Evolutionary conservation across 2,888 invertebrate species (phyloP).

Genomic region (Drosophila gaucha): DNA sequence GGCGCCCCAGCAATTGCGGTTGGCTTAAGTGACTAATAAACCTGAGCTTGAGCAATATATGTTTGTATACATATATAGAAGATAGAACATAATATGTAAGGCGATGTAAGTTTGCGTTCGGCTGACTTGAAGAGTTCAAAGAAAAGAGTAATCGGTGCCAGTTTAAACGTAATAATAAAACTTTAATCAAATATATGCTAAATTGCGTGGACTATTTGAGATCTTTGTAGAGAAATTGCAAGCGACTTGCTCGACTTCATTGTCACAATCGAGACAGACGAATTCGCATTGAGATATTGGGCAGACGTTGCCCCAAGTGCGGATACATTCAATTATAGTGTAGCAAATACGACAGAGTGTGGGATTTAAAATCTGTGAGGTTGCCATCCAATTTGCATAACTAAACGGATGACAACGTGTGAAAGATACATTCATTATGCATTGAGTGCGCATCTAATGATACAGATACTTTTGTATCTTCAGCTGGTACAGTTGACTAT

Average conservation of each 20-base stretch:
- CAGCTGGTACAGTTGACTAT: constrained; percentile 29
- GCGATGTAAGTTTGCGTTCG: constrained; percentile 8
- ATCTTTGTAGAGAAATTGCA: constrained; percentile 32
- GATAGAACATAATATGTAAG: constrained; percentile 10
- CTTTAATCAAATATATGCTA: constrained; percentile 18
- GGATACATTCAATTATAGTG: constrained; percentile 71
- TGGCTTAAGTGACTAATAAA: constrained; percentile 49
- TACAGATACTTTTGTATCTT: constrained; percentile 29
- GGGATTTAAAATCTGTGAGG: constrained; percentile 52
- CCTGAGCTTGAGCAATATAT: constrained; percentile 53
- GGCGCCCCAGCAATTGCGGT: constrained; percentile 51
- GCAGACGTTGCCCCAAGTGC: constrained; percentile 31
- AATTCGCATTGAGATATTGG: constrained; percentile 36
- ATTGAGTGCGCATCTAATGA: constrained; percentile 13
- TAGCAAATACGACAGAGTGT: constrained; percentile 40
- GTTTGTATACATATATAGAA: constrained; percentile 22
- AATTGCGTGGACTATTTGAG: constrained; percentile 31
- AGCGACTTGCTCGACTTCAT: constrained; percentile 24
- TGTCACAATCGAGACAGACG: constrained; percentile 6
- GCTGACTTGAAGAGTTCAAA: constrained; percentile 29
- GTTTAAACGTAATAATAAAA: constrained; percentile 22
- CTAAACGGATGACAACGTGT: constrained; percentile 30
- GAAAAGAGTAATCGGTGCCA: too few species aligned
- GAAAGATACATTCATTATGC: constrained; percentile 20
- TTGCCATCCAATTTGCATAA: constrained; percentile 56